A percentile compares a stretch with the other conserved stretches of the same genome.
phyloP scores from a whole-genome alignment of 30 jellyfish, hydroid and myxozoan species.

The Pelagia noctiluca region DNA sequence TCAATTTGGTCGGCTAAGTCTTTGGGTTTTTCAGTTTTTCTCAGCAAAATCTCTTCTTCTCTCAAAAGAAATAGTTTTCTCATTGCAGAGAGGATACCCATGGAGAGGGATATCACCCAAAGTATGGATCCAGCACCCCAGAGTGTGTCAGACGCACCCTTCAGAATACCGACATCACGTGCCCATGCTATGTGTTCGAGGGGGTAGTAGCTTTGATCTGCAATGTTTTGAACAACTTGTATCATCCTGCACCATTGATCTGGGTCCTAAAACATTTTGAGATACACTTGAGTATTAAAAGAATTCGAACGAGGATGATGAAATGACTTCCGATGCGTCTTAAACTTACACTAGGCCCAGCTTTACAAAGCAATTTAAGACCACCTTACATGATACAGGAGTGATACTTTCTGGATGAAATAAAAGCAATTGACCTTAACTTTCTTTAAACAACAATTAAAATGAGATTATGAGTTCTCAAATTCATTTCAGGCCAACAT shows the following conservation, averaged over 20 bases:
- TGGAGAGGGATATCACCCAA: constrained; percentile 66
- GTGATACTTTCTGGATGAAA: not conserved
- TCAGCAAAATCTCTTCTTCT: not conserved
- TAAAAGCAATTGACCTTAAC: not conserved
- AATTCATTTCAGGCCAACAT: no score
- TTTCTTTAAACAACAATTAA: no score
- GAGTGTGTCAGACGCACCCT: constrained; percentile 46
- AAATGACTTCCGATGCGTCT: not conserved
- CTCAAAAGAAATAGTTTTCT: constrained; percentile 11
- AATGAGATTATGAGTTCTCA: no score
- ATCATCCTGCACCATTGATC: constrained; percentile 35
- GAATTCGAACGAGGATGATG: not conserved
- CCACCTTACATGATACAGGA: not conserved
- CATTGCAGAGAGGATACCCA: constrained; percentile 25
- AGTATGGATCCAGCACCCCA: constrained; percentile 54
- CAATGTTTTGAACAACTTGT: constrained; percentile 44
- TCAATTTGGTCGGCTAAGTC: not conserved
- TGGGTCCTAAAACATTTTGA: constrained; percentile 33
- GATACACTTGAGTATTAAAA: not conserved
- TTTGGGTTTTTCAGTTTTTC: not conserved
- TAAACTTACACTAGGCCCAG: no score
- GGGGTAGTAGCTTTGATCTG: constrained; percentile 73
- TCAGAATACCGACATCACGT: constrained; percentile 64
- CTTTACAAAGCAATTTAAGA: no score
- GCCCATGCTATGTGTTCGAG: constrained; percentile 84